Evolutionary conservation across 1,140 invertebrate genomes (phyloP).

Genomic region (Ruditapes philippinarum): DNA sequence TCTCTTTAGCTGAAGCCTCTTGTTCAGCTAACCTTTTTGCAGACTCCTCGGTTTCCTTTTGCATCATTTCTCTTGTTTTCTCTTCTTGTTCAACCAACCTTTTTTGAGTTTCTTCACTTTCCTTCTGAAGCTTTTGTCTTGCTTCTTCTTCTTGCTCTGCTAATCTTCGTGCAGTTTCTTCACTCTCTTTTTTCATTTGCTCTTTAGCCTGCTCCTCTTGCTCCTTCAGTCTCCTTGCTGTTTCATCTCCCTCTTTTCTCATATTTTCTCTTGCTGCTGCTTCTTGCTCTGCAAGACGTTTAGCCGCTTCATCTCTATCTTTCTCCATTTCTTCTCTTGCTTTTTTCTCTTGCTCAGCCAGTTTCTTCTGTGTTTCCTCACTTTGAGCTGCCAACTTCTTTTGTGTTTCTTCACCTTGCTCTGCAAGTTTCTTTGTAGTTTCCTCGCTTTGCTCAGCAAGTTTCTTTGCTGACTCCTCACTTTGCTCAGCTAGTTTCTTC

Average conservation of each 20-base stretch:
- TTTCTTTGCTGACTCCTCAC: constrained; percentile 51
- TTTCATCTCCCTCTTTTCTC: constrained; percentile 66
- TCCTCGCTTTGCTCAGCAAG: constrained; percentile 46
- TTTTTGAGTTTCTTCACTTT: constrained; percentile 66
- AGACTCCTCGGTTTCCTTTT: constrained; percentile 56
- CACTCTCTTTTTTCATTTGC: constrained; percentile 55
- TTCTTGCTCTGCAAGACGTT: constrained; percentile 1
- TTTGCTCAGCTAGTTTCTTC: constrained; percentile 51
- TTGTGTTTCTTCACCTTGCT: constrained; percentile 63
- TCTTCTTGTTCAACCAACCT: constrained; percentile 43
- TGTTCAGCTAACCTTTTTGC: constrained; percentile 59
- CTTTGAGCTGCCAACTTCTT: constrained; percentile 36
- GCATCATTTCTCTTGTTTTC: constrained; percentile 48
- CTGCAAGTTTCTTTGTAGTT: constrained; percentile 46
- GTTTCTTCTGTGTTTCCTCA: constrained; percentile 53
- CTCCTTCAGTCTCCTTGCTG: constrained; percentile 53
- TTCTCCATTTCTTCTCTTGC: constrained; percentile 58
- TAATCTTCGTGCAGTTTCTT: constrained; percentile 57
- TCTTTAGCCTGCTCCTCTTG: constrained; percentile 57
- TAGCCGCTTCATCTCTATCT: constrained; percentile 19
- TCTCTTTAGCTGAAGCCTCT: constrained; percentile 53
- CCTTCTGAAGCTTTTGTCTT: constrained; percentile 47
- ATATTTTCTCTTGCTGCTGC: constrained; percentile 49
- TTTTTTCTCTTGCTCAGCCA: constrained; percentile 65
- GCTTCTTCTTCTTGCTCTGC: constrained; percentile 54